phyloP scores from a whole-genome alignment of 2,888 invertebrate species.

The Drosophila sordidula region DNA sequence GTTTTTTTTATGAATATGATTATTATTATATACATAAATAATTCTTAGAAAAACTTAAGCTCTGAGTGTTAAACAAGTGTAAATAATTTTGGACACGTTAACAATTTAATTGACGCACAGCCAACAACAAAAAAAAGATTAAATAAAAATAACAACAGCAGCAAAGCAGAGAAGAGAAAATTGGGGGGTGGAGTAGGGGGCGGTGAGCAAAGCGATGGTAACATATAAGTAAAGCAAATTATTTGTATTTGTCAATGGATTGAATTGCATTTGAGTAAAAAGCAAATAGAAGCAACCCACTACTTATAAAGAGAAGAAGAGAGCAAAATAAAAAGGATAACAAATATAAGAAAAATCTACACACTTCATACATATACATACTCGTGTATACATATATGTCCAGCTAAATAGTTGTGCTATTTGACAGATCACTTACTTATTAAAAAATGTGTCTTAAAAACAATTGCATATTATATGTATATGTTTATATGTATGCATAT shows the following conservation, averaged over 20 bases:
- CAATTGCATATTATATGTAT: constrained; percentile 23
- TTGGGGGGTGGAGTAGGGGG: no score
- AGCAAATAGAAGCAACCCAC: constrained; percentile 11
- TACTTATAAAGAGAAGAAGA: constrained; percentile 3
- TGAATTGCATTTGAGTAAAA: constrained; percentile 23
- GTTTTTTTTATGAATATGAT: constrained; percentile 48
- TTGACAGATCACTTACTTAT: constrained; percentile 67
- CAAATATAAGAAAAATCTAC: constrained; percentile 8
- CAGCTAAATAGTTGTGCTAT: constrained; percentile 13
- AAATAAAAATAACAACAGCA: constrained; percentile 12
- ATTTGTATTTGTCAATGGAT: constrained; percentile 33
- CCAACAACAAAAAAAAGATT: constrained; percentile 2
- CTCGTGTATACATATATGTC: constrained; percentile 1
- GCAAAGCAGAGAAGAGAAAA: constrained; percentile 3
- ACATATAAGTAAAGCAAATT: constrained; percentile 10
- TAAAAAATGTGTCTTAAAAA: constrained; percentile 75
- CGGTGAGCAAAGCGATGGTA: constrained; percentile 3
- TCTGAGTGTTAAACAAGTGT: constrained; percentile 74
- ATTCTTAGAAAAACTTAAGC: constrained; percentile 57
- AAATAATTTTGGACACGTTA: constrained; percentile 65
- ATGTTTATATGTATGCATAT: constrained; percentile 1
- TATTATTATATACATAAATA: constrained; percentile 24
- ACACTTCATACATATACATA: neutral
- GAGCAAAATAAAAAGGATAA: neutral
- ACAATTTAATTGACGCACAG: constrained; percentile 67